A percentile compares a stretch with the other conserved stretches of the same genome.
Evolutionary conservation across 37 sponge, comb jelly and placozoan species (phyloP).

Genomic region (Lycopodina hypogea): DNA sequence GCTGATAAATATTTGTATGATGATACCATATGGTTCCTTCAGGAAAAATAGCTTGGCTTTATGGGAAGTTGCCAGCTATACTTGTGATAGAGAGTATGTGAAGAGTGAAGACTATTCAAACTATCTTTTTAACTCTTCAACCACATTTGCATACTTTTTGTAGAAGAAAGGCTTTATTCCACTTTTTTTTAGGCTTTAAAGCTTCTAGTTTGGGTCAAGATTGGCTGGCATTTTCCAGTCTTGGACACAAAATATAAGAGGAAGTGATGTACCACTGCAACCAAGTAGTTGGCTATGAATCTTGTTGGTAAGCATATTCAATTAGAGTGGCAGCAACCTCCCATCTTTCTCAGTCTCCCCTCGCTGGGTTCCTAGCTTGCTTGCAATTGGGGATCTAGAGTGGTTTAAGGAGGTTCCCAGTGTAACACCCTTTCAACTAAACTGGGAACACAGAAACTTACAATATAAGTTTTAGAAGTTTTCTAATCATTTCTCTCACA

Average conservation of each 20-base stretch:
- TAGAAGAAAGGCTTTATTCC: not conserved
- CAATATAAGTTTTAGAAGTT: no score
- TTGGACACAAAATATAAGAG: not conserved
- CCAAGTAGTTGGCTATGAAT: not conserved
- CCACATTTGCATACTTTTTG: not conserved
- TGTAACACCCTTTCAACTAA: no score
- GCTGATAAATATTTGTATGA: not conserved
- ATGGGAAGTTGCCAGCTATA: not conserved
- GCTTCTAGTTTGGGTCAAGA: not conserved
- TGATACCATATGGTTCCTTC: no score
- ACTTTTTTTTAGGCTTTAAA: not conserved
- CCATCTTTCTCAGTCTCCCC: not conserved
- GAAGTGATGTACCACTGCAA: not conserved
- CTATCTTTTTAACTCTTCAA: not conserved
- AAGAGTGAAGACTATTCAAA: conserved; percentile 1
- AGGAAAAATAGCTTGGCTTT: no score
- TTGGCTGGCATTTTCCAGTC: not conserved
- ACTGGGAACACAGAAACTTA: no score
- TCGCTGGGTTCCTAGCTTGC: not conserved
- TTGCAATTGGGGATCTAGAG: no score
- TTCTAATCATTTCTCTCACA: no score
- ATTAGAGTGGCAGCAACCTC: not conserved
- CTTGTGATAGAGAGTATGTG: not conserved
- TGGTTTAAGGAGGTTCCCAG: no score
- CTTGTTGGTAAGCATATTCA: not conserved